phyloP scores from a whole-genome alignment of 1,140 invertebrate genomes.

The Achroia grisella region DNA sequence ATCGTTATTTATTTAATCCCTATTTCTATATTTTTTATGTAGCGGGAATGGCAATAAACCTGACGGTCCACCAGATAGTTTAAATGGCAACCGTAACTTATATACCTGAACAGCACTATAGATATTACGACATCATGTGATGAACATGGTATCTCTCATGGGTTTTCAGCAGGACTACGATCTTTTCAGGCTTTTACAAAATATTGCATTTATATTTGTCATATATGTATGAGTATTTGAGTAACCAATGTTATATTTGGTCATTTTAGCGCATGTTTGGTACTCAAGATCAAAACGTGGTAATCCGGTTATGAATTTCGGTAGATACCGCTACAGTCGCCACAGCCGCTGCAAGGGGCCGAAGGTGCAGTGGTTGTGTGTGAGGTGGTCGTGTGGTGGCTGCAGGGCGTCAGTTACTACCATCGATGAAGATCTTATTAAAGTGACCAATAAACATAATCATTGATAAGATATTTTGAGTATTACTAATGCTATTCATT shows the following conservation, averaged over 20 bases:
- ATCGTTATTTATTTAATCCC: too few relatives aligned
- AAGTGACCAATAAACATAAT: constrained; percentile 22
- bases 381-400: constrained; percentile 4
- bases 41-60: too few relatives aligned
- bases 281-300: constrained; percentile 25
- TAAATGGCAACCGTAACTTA: too few relatives aligned
- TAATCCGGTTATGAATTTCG: constrained; percentile 27
- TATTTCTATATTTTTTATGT: too few relatives aligned
- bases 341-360: constrained; percentile 22
- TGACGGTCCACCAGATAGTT: too few relatives aligned
- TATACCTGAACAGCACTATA: neutral
- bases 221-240: neutral
- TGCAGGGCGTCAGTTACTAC: constrained; percentile 36
- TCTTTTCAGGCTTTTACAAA: neutral
- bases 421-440: constrained; percentile 22
- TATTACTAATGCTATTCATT: too few relatives aligned
- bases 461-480: constrained; percentile 14
- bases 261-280: neutral
- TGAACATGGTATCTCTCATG: neutral
- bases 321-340: constrained; percentile 24
- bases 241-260: neutral
- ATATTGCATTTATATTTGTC: neutral
- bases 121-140: neutral
- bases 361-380: constrained; percentile 16
- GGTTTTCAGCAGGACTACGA: neutral